These are phyloP conservation scores for Pollenia amentaria DNA, from an alignment of 2,888 invertebrate genomes.

Conservation along the genomic window DNA sequence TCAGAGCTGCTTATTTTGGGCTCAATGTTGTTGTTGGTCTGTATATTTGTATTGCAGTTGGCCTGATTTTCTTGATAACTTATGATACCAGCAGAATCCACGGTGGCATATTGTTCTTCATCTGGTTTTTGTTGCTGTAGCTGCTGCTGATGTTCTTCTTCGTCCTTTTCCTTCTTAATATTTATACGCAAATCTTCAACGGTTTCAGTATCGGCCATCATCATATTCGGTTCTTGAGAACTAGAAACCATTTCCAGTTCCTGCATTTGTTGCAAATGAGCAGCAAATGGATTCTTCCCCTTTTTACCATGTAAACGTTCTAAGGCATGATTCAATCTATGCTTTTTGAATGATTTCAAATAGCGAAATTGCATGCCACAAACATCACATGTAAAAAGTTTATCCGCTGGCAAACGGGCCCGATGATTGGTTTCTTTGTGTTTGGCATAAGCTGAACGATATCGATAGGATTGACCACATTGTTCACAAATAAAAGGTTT, in stretches of 20 bases:
- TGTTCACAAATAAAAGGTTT: constrained; percentile 96
- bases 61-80: constrained; percentile 80
- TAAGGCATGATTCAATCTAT: constrained; percentile 93
- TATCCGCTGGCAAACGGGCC: constrained; percentile 93
- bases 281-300: constrained; percentile 73
- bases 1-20: constrained; percentile 83
- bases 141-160: constrained; percentile 84
- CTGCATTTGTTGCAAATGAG: constrained; percentile 74
- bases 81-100: constrained; percentile 87
- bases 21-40: constrained; percentile 84
- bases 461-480: constrained; percentile 95
- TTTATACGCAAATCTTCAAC: constrained; percentile 87
- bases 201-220: constrained; percentile 85
- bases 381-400: constrained; percentile 95
- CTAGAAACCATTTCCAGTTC: constrained; percentile 89
- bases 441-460: constrained; percentile 92
- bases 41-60: constrained; percentile 37
- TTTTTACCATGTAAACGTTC: constrained; percentile 92
- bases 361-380: constrained; percentile 97
- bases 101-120: constrained; percentile 89
- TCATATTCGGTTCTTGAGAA: constrained; percentile 87
- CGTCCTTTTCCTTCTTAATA: constrained; percentile 85
- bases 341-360: constrained; percentile 95
- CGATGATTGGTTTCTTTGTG: constrained; percentile 96
- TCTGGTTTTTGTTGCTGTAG: constrained; percentile 85